Conservation (phyloP, 2,797 vertebrate genomes). For the Pipistrellus pygmaeus region DNA sequence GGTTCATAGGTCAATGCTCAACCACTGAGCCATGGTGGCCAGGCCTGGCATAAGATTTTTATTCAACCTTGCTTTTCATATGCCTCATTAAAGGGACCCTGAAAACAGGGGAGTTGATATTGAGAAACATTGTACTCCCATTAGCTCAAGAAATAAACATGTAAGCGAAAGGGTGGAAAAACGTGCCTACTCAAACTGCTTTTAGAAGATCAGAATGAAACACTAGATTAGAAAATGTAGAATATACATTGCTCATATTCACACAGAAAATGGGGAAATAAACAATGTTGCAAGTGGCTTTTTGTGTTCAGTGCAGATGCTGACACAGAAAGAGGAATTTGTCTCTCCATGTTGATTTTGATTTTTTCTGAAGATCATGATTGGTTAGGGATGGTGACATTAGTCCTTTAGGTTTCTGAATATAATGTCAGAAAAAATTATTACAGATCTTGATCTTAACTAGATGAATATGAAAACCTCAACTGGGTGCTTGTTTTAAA, state of each 20-base stretch:
- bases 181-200: not conserved
- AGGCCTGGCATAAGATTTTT: slow-evolving; percentile 6
- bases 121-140: slow-evolving; percentile 17
- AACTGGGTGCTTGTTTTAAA: slow-evolving; percentile 5
- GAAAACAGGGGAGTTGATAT: slow-evolving; percentile 34
- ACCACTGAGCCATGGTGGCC: too few relatives aligned
- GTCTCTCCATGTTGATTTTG: slow-evolving; percentile 23
- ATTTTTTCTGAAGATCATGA: slow-evolving; percentile 2
- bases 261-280: not conserved
- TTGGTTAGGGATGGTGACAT: not conserved
- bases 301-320: slow-evolving; percentile 8
- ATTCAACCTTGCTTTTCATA: slow-evolving; percentile 32
- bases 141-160: slow-evolving; percentile 17
- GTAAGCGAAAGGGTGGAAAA: not conserved
- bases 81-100: not conserved
- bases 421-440: slow-evolving; percentile 29
- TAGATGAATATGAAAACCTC: not conserved
- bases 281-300: not conserved
- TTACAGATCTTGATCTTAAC: not conserved
- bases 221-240: not conserved
- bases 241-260: not conserved
- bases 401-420: slow-evolving; percentile 22
- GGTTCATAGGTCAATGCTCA: too few relatives aligned
- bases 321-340: not conserved
- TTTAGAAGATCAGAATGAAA: slow-evolving; percentile 44